Evolutionary conservation across 2,888 invertebrate species (phyloP).

Genomic region (Belgica antarctica): DNA sequence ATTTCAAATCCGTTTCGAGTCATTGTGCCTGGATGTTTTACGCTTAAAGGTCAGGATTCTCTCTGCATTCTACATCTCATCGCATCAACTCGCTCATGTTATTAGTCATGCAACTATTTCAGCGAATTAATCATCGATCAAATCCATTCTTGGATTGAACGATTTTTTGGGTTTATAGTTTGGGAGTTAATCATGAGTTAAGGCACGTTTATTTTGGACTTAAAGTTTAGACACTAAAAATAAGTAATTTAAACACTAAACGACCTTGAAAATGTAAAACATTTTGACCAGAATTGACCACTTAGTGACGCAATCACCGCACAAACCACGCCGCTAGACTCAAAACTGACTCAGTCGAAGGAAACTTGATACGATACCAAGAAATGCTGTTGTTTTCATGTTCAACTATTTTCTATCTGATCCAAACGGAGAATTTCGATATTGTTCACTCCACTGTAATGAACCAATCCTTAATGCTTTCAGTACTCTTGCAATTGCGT

Average conservation of each 20-base stretch:
- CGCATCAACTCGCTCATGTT: background rate
- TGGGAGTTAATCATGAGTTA: too few relatives aligned
- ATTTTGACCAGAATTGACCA: too few relatives aligned
- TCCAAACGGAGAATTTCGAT: slow-evolving; percentile 19
- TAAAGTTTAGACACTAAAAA: too few relatives aligned
- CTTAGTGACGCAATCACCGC: too few relatives aligned
- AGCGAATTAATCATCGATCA: slow-evolving; percentile 3
- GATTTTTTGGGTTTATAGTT: too few relatives aligned
- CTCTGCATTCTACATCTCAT: background rate
- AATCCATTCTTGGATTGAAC: too few relatives aligned
- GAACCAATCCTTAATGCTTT: slow-evolving; percentile 27
- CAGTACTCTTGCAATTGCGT: slow-evolving; percentile 19
- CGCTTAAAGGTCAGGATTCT: slow-evolving; percentile 35
- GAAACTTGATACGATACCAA: slow-evolving; percentile 15
- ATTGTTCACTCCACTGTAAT: background rate
- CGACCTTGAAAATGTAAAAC: too few relatives aligned
- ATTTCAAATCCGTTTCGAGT: slow-evolving; percentile 2
- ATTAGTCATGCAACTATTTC: background rate
- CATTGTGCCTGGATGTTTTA: slow-evolving; percentile 24
- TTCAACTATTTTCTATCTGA: background rate
- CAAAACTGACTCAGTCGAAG: background rate
- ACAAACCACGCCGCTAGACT: too few relatives aligned
- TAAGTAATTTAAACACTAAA: too few relatives aligned
- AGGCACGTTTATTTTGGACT: too few relatives aligned
- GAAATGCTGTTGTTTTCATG: slow-evolving; percentile 17